Evolutionary conservation across 2,113 vertebrate genomes (phyloP).

Genomic region (Columbina picui): DNA sequence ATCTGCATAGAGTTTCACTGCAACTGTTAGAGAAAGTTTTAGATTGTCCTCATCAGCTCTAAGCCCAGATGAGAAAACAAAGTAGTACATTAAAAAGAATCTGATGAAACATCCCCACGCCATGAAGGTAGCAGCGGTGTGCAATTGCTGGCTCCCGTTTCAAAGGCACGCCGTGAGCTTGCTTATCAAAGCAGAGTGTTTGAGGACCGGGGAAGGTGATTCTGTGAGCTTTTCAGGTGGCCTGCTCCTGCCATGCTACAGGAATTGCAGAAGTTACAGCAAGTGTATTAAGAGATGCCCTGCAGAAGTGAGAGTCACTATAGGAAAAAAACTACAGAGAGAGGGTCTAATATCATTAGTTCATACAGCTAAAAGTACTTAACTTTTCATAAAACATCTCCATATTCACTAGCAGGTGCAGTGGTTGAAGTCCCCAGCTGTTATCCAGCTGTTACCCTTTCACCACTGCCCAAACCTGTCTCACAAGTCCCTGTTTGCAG

Average conservation of each 20-base stretch:
- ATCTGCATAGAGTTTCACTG: neutral
- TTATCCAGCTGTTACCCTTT: neutral
- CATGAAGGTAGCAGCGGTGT: neutral
- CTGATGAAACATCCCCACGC: neutral
- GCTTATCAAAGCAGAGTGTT: neutral
- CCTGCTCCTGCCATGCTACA: neutral
- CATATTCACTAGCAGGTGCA: neutral
- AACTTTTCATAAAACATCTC: neutral
- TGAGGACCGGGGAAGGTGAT: neutral
- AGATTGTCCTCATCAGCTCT: neutral
- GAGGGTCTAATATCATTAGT: neutral
- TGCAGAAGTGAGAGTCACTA: neutral
- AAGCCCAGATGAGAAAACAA: constrained; percentile 29
- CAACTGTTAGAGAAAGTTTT: neutral
- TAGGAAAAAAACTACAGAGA: neutral
- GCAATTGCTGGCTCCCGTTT: constrained; percentile 4
- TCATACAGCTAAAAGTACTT: neutral
- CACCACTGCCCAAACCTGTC: neutral
- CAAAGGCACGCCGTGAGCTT: neutral
- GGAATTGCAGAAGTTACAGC: neutral
- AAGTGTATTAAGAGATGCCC: neutral
- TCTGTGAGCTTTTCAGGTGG: neutral
- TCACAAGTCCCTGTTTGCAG: neutral
- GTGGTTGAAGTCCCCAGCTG: neutral
- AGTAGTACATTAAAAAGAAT: neutral